Evolutionary conservation across 92 coral and sea anemone species (phyloP).

Genomic region (Montipora capitata): DNA sequence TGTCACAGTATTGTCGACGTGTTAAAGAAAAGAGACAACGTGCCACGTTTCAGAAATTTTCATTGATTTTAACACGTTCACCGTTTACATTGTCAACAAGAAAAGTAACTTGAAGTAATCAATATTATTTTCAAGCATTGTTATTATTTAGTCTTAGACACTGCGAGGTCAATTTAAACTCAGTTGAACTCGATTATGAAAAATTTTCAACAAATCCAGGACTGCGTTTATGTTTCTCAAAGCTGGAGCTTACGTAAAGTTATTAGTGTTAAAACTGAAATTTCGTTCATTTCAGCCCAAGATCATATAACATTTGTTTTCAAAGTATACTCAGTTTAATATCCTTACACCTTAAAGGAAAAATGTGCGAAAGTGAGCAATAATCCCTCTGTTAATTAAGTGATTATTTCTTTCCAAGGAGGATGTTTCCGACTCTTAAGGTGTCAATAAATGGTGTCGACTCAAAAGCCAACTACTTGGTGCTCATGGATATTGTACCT

Average conservation of each 20-base stretch:
- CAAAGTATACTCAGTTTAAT: neutral
- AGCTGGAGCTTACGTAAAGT: neutral
- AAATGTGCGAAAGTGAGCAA: no score
- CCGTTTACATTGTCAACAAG: no score
- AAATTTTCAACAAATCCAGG: neutral
- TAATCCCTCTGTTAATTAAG: neutral
- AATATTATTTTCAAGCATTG: neutral
- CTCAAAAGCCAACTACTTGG: conserved; percentile 95
- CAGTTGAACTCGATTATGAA: neutral
- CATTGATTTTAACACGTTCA: no score
- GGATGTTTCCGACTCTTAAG: conserved; percentile 97
- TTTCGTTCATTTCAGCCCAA: neutral
- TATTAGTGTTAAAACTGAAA: neutral
- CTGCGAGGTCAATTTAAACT: neutral
- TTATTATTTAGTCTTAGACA: neutral
- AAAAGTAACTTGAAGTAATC: neutral
- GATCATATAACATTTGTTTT: neutral
- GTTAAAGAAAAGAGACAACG: neutral
- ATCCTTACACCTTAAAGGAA: no score
- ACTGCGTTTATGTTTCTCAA: neutral
- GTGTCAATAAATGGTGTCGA: conserved; percentile 93
- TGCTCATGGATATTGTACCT: conserved; percentile 95
- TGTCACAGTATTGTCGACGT: neutral
- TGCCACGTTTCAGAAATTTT: no score
- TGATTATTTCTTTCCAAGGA: conserved; percentile 46